A percentile compares a stretch with the other conserved stretches of the same genome.
Evolutionary conservation across 2,113 vertebrate species (phyloP).

Genomic region (Falco punctatus): DNA sequence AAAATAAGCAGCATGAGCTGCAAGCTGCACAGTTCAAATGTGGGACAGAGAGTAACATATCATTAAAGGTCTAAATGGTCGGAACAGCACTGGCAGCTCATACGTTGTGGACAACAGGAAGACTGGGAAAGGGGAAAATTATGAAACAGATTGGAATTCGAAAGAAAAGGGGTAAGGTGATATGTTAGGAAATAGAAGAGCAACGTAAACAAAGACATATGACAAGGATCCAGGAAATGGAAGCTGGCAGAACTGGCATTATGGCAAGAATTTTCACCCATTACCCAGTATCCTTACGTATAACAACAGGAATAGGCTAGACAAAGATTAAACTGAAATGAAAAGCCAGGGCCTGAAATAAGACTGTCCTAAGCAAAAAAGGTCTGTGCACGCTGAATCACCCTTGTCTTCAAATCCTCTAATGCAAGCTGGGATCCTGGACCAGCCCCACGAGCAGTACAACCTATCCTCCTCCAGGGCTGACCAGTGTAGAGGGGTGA

Average conservation of each 20-base stretch:
- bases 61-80: not conserved
- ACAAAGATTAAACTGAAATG: not conserved
- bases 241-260: not conserved
- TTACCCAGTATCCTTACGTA: not conserved
- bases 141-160: not conserved
- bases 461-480: not conserved
- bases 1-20: not conserved
- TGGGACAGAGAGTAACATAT: not conserved
- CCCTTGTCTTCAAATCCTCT: not conserved
- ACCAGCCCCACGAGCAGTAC: not conserved
- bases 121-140: not conserved
- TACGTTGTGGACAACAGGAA: not conserved
- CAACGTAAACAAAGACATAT: not conserved
- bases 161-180: not conserved
- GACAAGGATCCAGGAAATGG: not conserved
- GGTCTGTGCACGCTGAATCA: not conserved
- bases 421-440: not conserved
- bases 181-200: not conserved
- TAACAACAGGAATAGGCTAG: not conserved
- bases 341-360: not conserved
- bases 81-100: not conserved
- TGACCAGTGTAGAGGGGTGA: fast-evolving
- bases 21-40: not conserved
- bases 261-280: not conserved
- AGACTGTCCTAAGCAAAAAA: not conserved